A percentile compares a stretch with the other conserved stretches of the same genome.
Evolutionary conservation across 2,113 vertebrate genomes (phyloP).

Genomic region (cat (Felis catus)): F.catus_Fca126_mat1.0 CM031414.1:28640001-28640500

Average conservation of each 20-base stretch:
- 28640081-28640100: slow-evolving; percentile 80
- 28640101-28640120: slow-evolving; percentile 51
- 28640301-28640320: too few relatives aligned
- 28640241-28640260: too few relatives aligned
- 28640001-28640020: rapidly evolving
- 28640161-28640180: slow-evolving; percentile 47
- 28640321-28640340: too few relatives aligned
- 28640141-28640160: slow-evolving; percentile 40
- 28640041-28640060: rapidly evolving
- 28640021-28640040: rapidly evolving
- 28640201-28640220: background rate
- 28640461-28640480: background rate
- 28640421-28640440: background rate
- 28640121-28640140: slow-evolving; percentile 28
- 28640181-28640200: background rate
- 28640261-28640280: too few relatives aligned
- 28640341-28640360: too few relatives aligned
- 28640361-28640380: background rate
- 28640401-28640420: background rate
- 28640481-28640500: background rate
- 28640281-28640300: too few relatives aligned
- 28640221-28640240: slow-evolving; percentile 64
- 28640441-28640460: background rate
- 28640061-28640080: slow-evolving; percentile 30
- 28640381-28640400: background rate